A percentile compares a stretch with the other conserved stretches of the same genome.
These are phyloP conservation scores for Thalassarche chlororhynchos DNA, from an alignment of 2,113 vertebrate genomes.

Conservation along the genomic window DNA sequence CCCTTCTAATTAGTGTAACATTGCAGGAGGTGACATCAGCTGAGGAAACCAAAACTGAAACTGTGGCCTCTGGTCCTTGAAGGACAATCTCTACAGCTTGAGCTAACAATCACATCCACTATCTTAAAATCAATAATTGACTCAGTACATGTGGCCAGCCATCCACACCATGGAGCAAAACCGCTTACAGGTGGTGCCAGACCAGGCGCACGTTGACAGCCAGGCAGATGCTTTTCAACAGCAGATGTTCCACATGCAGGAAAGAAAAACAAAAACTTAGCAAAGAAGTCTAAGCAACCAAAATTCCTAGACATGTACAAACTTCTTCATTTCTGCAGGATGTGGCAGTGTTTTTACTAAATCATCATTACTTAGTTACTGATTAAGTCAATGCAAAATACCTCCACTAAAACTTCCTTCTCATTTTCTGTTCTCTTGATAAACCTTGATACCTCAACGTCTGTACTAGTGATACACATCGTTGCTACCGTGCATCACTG, in stretches of 20 bases:
- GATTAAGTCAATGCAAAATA: background rate
- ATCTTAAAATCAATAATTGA: background rate
- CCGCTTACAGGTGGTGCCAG: background rate
- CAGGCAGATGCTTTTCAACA: background rate
- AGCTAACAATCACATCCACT: background rate
- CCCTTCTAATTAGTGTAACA: background rate
- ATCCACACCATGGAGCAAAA: background rate
- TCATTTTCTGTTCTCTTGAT: background rate
- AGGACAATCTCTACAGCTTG: background rate
- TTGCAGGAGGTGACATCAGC: background rate
- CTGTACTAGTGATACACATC: background rate
- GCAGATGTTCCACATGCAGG: background rate
- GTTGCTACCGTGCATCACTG: background rate
- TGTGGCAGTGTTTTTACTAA: background rate
- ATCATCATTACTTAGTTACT: background rate
- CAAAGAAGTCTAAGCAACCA: background rate
- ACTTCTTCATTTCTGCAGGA: background rate
- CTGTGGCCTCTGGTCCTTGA: background rate
- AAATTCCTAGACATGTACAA: background rate
- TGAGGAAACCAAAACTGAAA: background rate
- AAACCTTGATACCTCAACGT: background rate
- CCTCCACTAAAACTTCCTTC: background rate
- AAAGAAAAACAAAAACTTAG: background rate
- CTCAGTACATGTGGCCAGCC: background rate
- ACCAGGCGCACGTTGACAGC: background rate